phyloP scores from a whole-genome alignment of 2,888 invertebrate genomes.

The Formica aserva region DNA sequence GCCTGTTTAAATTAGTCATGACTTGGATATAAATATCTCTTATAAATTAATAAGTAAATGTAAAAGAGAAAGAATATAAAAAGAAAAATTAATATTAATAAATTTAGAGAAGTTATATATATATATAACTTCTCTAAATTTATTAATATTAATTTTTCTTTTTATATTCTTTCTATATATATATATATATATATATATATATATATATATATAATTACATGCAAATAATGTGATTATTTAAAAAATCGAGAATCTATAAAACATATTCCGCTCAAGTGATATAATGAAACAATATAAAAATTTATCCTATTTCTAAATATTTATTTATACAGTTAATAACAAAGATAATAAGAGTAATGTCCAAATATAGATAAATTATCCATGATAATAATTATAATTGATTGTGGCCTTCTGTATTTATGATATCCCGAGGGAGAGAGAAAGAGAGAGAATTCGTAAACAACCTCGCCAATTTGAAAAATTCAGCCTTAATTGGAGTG shows the following conservation, averaged over 20 bases:
- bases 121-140: too few species aligned
- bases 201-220: too few species aligned
- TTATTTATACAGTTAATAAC: background rate
- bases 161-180: too few species aligned
- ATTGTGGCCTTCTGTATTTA: background rate
- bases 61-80: background rate
- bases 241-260: background rate
- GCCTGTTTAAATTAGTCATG: background rate
- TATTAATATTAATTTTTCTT: too few species aligned
- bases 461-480: conserved; percentile 34
- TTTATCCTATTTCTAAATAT: background rate
- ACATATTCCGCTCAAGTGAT: background rate
- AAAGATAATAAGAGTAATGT: background rate
- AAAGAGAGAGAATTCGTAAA: background rate
- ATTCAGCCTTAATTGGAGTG: conserved; percentile 42
- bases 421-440: background rate
- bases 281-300: background rate
- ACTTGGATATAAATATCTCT: background rate
- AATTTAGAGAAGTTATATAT: background rate
- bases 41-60: background rate
- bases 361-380: conserved; percentile 16
- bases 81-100: background rate
- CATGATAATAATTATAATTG: conserved; percentile 15
- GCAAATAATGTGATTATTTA: background rate
- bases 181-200: background rate